Conservation (phyloP, 35 echinoderm and acorn worm genomes). For the Ophiothrix spiculata region DNA sequence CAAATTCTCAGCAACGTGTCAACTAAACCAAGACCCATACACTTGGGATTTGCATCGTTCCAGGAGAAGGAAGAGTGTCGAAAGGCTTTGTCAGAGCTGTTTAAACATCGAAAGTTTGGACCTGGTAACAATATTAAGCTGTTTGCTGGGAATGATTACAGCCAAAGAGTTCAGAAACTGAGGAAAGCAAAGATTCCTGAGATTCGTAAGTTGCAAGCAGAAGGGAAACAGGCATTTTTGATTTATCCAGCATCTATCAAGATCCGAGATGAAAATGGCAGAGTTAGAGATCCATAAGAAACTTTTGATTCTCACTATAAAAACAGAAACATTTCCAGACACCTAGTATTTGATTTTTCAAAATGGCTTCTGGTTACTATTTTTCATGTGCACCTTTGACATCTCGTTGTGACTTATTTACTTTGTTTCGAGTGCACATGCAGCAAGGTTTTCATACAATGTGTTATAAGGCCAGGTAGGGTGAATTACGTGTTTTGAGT, state of each 20-base stretch:
- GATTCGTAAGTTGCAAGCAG: neutral
- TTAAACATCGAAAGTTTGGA: neutral
- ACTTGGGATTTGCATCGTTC: neutral
- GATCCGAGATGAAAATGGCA: neutral
- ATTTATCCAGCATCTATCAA: neutral
- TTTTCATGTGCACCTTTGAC: no score
- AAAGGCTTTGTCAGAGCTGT: neutral
- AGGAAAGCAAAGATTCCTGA: neutral
- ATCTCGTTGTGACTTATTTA: no score
- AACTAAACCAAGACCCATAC: neutral
- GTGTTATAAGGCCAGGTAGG: no score
- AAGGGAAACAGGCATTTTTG: neutral
- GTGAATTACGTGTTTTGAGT: no score
- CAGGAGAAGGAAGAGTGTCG: neutral
- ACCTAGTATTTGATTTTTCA: no score
- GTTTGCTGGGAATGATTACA: neutral
- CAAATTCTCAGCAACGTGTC: neutral
- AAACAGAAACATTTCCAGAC: no score
- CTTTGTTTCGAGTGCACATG: no score
- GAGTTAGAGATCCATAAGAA: neutral
- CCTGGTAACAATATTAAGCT: neutral
- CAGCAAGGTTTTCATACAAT: no score
- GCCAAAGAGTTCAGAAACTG: neutral
- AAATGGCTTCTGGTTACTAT: no score
- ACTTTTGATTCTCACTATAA: no score